phyloP scores from a whole-genome alignment of 2,797 vertebrate genomes.

The Megaceryle alcyon region DNA sequence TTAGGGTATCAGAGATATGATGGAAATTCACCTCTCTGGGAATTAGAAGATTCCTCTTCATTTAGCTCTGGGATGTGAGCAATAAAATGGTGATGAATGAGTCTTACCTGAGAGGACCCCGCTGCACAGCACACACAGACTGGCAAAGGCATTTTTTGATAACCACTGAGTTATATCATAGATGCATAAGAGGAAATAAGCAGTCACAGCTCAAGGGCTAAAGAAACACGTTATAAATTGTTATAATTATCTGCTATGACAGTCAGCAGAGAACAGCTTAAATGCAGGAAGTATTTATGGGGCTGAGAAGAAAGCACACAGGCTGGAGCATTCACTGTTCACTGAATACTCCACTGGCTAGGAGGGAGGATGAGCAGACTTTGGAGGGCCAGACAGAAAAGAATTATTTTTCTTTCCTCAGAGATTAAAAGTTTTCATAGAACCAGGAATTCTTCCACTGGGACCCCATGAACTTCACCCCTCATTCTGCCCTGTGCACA shows the following conservation, averaged over 20 bases:
- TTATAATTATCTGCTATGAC: background rate
- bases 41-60: background rate
- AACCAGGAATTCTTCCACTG: background rate
- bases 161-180: background rate
- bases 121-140: background rate
- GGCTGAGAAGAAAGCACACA: background rate
- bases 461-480: background rate
- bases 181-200: slow-evolving; percentile 3
- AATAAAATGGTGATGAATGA: background rate
- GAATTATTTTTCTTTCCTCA: background rate
- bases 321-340: background rate
- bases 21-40: background rate
- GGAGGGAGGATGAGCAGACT: background rate
- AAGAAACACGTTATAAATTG: background rate
- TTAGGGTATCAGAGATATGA: background rate
- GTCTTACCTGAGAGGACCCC: rapidly evolving
- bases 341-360: background rate
- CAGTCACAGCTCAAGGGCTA: slow-evolving; percentile 1
- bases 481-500: background rate
- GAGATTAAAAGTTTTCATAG: background rate
- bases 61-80: background rate
- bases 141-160: background rate
- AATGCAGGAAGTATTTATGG: background rate
- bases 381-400: background rate
- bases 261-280: background rate